Evolutionary conservation across 2,113 vertebrate genomes (phyloP).

Genomic region (Megaceryle maxima): DNA sequence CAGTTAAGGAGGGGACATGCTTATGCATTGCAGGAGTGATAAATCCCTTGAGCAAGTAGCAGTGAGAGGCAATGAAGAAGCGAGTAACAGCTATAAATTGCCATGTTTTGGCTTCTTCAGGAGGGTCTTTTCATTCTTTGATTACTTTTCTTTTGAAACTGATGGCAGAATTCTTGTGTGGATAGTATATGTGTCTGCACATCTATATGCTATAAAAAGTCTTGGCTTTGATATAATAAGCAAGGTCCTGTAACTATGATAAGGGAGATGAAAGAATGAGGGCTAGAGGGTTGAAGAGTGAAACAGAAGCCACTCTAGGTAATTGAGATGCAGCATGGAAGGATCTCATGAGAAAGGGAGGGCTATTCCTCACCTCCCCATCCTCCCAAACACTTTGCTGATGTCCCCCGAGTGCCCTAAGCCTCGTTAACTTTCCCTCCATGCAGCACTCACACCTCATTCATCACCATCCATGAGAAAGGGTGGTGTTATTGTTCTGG

Average conservation of each 20-base stretch:
- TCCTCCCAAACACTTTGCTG: neutral
- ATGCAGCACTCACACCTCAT: neutral
- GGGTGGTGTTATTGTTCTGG: neutral
- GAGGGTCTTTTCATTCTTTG: neutral
- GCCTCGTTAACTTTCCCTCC: neutral
- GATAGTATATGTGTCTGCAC: neutral
- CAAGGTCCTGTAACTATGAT: neutral
- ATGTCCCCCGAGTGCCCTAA: neutral
- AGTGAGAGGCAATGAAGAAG: neutral
- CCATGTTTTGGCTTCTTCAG: neutral
- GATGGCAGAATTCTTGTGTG: neutral
- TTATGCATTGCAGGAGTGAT: neutral
- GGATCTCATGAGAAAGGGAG: neutral
- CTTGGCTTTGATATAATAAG: neutral
- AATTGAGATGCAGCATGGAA: neutral
- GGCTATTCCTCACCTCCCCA: neutral
- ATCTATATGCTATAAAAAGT: neutral
- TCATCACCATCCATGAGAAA: neutral
- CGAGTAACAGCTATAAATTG: neutral
- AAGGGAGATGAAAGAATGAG: neutral
- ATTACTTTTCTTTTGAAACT: conserved; percentile 4
- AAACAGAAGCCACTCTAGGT: neutral
- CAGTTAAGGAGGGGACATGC: neutral
- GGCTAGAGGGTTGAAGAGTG: neutral
- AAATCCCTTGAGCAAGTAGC: neutral